phyloP scores from a whole-genome alignment of 2,888 invertebrate species.

The Celastrina argiolus region DNA sequence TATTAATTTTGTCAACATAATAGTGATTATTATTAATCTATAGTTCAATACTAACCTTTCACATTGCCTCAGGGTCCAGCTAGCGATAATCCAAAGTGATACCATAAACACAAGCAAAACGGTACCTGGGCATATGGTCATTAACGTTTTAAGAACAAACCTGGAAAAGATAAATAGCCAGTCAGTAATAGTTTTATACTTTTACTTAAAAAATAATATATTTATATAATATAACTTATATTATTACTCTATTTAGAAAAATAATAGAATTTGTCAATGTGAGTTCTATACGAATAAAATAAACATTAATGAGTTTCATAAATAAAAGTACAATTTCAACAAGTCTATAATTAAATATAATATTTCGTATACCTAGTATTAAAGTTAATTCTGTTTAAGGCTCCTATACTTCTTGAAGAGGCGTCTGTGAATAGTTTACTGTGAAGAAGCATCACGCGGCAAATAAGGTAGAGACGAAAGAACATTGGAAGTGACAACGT shows the following conservation, averaged over 20 bases:
- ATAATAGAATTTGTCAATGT: too few species aligned
- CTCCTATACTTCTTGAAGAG: constrained; percentile 98
- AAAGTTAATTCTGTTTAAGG: constrained; percentile 98
- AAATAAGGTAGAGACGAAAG: constrained; percentile 98
- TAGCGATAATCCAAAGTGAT: constrained; percentile 99
- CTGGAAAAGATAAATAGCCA: constrained; percentile 51
- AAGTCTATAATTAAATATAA: not conserved
- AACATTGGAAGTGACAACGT: constrained; percentile 99
- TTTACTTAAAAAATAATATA: too few species aligned
- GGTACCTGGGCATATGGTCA: constrained; percentile 99
- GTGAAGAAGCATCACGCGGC: constrained; percentile 99
- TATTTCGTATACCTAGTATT: constrained; percentile 88
- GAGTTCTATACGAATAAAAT: too few species aligned
- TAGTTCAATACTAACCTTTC: constrained; percentile 87
- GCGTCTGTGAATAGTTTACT: constrained; percentile 99
- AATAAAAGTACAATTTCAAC: not conserved
- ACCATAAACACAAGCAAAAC: constrained; percentile 99
- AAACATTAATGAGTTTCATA: too few species aligned
- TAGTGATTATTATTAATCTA: not conserved
- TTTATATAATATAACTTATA: too few species aligned
- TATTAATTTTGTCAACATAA: not conserved
- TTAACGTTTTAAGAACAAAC: constrained; percentile 97
- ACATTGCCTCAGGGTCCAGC: constrained; percentile 98
- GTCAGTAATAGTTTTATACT: too few species aligned
- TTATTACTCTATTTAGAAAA: too few species aligned